A percentile compares a stretch with the other conserved stretches of the same genome.
These are phyloP conservation scores for Boloria euphrosyne DNA, from an alignment of 2,888 invertebrate species.

Conservation along the genomic window DNA sequence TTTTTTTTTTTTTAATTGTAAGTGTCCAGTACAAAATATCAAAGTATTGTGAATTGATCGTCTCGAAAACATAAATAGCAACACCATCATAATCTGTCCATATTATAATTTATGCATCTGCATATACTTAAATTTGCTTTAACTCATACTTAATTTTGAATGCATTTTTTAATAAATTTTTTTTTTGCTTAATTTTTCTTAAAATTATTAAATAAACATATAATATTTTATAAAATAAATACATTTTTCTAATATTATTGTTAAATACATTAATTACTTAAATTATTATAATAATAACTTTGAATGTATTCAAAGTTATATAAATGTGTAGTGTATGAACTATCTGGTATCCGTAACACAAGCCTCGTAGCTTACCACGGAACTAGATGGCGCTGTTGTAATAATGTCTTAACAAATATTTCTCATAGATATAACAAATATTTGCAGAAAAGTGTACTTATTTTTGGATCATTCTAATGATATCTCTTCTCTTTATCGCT, in stretches of 20 bases:
- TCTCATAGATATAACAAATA: too few species aligned
- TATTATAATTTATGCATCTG: background rate
- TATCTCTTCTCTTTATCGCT: too few species aligned
- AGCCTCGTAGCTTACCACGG: too few species aligned
- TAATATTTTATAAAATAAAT: background rate
- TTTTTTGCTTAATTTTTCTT: background rate
- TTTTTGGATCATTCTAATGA: too few species aligned
- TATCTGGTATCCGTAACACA: too few species aligned
- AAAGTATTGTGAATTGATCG: background rate
- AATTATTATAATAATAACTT: too few species aligned
- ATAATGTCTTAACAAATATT: too few species aligned
- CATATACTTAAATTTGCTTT: background rate
- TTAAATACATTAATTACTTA: too few species aligned
- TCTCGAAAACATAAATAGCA: slow-evolving; percentile 6
- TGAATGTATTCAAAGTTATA: too few species aligned
- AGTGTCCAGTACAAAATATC: slow-evolving; percentile 18
- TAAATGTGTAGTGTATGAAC: too few species aligned
- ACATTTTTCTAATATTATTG: background rate
- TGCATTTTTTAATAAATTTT: background rate
- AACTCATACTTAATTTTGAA: background rate
- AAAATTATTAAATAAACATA: background rate
- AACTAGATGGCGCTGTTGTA: too few species aligned
- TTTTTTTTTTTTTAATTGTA: background rate
- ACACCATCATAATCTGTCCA: background rate
- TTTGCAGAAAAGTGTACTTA: too few species aligned